These are phyloP conservation scores for Drosophila santomea DNA, from an alignment of 1,140 invertebrate species.

Conservation along the genomic window DNA sequence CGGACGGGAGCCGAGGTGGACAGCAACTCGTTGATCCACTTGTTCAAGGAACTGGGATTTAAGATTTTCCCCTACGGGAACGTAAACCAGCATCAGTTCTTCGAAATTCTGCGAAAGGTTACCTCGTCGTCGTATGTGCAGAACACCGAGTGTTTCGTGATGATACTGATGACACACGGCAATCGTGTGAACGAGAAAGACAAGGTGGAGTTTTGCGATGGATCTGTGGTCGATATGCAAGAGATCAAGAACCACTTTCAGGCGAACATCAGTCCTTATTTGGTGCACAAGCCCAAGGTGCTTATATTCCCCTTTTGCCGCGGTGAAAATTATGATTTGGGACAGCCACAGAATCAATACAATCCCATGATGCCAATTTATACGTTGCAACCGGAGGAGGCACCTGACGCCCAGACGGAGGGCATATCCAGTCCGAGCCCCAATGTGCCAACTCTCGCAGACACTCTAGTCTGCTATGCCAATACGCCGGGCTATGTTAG, in stretches of 20 bases:
- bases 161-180: conserved; percentile 88
- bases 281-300: conserved; percentile 90
- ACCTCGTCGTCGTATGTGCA: conserved; percentile 74
- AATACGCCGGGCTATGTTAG: conserved; percentile 88
- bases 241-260: conserved; percentile 88
- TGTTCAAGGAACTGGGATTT: conserved; percentile 87
- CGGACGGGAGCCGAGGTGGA: conserved; percentile 86
- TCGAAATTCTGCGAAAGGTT: conserved; percentile 74
- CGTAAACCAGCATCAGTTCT: conserved; percentile 85
- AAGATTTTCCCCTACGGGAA: conserved; percentile 83
- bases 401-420: conserved; percentile 35
- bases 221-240: conserved; percentile 78
- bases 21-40: conserved; percentile 84
- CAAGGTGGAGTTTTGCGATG: conserved; percentile 85
- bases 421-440: conserved; percentile 4
- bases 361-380: neutral
- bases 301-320: conserved; percentile 92
- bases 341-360: conserved; percentile 17
- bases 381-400: neutral
- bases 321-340: conserved; percentile 69
- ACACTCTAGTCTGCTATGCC: conserved; percentile 89
- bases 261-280: conserved; percentile 86
- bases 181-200: conserved; percentile 69
- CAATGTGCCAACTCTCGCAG: conserved; percentile 84
- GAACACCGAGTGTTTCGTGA: conserved; percentile 86